Percentiles rank a stretch among this genome's conserved stretches.
phyloP scores from a whole-genome alignment of 2,888 invertebrate genomes.

The Drosophila ezoana region DNA sequence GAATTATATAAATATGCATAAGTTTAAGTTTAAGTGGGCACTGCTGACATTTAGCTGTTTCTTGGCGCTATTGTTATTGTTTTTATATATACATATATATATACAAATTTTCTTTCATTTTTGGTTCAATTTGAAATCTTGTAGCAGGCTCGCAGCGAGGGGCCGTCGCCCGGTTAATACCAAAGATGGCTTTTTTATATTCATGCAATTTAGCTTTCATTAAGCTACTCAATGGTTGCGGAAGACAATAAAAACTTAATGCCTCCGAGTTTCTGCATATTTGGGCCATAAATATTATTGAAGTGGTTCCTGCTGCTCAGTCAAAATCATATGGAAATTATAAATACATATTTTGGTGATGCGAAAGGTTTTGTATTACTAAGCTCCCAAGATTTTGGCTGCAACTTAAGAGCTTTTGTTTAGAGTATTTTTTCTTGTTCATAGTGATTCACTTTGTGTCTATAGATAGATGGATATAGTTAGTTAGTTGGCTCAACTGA shows the following conservation, averaged over 20 bases:
- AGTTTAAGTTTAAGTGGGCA: constrained; percentile 75
- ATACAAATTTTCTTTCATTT: constrained; percentile 5
- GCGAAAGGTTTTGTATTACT: too few relatives aligned
- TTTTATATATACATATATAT: not conserved
- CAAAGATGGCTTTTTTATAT: constrained; percentile 56
- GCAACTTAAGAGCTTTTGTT: not conserved
- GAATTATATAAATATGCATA: constrained; percentile 79
- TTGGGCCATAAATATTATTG: constrained; percentile 15
- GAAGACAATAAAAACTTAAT: constrained; percentile 12
- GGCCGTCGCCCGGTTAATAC: constrained; percentile 34
- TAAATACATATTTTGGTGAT: not conserved
- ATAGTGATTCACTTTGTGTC: constrained; percentile 1
- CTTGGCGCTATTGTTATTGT: constrained; percentile 14
- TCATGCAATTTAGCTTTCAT: constrained; percentile 66
- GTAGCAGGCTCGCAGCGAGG: constrained; percentile 28
- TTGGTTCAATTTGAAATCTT: constrained; percentile 20
- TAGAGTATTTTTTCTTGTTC: not conserved
- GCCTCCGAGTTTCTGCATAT: constrained; percentile 8
- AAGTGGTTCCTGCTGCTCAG: constrained; percentile 2
- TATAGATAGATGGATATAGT: not conserved
- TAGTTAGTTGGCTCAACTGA: not conserved
- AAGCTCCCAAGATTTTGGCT: not conserved
- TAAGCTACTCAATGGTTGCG: constrained; percentile 43
- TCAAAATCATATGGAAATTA: not conserved
- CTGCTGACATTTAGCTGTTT: constrained; percentile 67